A percentile compares a stretch with the other conserved stretches of the same genome.
Conservation (phyloP, 2,113 vertebrate genomes). For the Cairina moschata region DNA sequence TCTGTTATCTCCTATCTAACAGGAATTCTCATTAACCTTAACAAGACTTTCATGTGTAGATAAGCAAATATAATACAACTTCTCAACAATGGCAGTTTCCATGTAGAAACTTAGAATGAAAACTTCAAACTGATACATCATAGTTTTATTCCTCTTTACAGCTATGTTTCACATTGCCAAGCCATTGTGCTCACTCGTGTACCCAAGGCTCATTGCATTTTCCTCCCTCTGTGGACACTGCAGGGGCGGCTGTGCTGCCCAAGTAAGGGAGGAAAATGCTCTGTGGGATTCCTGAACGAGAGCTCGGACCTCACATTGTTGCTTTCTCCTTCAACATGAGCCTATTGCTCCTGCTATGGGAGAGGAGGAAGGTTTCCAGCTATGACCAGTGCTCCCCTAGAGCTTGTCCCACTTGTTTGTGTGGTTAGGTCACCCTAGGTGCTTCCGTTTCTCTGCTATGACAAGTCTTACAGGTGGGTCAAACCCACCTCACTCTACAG, state of each 20-base stretch:
- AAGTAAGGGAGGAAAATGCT: not conserved
- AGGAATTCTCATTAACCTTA: slow-evolving; percentile 52
- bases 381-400: not conserved
- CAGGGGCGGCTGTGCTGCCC: too few species aligned
- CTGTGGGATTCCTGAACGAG: too few species aligned
- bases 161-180: not conserved
- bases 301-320: not conserved
- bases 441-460: not conserved
- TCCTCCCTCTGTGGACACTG: not conserved
- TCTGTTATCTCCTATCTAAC: not conserved
- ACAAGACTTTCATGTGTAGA: slow-evolving; percentile 36
- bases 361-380: not conserved
- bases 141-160: not conserved
- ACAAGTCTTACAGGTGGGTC: not conserved
- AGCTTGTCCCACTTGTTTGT: not conserved
- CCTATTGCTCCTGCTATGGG: not conserved
- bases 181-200: not conserved
- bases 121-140: not conserved
- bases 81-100: slow-evolving; percentile 6
- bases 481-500: not conserved
- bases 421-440: not conserved
- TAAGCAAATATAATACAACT: not conserved
- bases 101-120: not conserved
- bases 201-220: not conserved
- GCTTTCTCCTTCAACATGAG: not conserved